Conservation (phyloP, 2,113 vertebrate genomes). For the Grus americana region DNA sequence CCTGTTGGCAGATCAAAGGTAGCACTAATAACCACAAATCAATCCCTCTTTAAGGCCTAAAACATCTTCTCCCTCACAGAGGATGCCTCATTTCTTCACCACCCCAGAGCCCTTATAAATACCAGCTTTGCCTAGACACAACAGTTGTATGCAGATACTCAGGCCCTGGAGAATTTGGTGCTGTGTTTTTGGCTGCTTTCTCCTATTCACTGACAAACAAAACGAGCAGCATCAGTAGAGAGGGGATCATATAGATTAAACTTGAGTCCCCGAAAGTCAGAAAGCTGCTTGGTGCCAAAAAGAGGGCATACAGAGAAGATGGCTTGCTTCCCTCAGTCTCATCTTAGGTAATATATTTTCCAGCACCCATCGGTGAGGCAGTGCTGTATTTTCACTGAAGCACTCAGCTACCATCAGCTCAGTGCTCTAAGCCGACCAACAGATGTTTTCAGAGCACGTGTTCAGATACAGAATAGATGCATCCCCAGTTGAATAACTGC, state of each 20-base stretch:
- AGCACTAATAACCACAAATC: slow-evolving; percentile 65
- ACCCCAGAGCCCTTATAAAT: slow-evolving; percentile 7
- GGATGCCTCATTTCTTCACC: slow-evolving; percentile 19
- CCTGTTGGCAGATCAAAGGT: slow-evolving; percentile 52
- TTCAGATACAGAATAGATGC: neutral
- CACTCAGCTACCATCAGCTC: neutral
- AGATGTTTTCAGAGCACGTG: neutral
- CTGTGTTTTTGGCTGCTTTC: neutral
- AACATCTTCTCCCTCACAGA: neutral
- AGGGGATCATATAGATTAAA: neutral
- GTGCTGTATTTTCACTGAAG: neutral
- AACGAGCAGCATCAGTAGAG: neutral
- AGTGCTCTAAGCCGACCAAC: neutral
- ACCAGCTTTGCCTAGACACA: neutral
- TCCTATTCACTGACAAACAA: neutral
- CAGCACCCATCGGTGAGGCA: neutral
- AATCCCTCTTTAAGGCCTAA: slow-evolving; percentile 46
- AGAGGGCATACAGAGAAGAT: neutral
- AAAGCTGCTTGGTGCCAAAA: neutral
- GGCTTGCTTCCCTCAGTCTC: neutral
- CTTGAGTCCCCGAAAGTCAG: neutral
- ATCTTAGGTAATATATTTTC: neutral
- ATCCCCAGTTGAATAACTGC: neutral
- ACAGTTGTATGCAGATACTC: neutral
- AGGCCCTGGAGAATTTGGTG: neutral